phyloP scores from a whole-genome alignment of 2,888 invertebrate species.

The Sphaerophoria rueppellii region DNA sequence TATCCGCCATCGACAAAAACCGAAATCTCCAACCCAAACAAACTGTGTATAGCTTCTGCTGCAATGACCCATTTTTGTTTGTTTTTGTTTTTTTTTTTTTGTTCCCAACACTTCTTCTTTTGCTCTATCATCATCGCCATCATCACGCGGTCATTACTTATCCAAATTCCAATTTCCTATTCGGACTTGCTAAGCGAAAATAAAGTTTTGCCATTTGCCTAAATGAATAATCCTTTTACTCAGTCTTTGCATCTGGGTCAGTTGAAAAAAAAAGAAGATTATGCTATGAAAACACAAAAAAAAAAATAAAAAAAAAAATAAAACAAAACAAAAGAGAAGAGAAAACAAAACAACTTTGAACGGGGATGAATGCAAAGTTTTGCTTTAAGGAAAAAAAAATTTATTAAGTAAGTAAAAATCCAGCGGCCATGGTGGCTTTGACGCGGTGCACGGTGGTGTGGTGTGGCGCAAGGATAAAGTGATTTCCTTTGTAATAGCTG shows the following conservation, averaged over 20 bases:
- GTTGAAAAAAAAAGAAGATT: conserved; percentile 35
- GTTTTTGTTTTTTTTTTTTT: neutral
- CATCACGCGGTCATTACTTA: conserved; percentile 67
- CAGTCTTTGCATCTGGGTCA: conserved; percentile 49
- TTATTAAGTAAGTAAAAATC: conserved; percentile 6
- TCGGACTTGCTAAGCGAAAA: conserved; percentile 65
- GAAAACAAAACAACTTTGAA: neutral
- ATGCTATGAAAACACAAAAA: conserved; percentile 3
- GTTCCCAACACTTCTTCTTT: conserved; percentile 44
- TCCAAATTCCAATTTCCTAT: conserved; percentile 41
- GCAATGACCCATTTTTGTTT: conserved; percentile 43
- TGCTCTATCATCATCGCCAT: conserved; percentile 42
- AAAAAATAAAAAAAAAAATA: neutral
- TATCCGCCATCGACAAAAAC: too few relatives aligned
- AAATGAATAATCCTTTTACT: conserved; percentile 68
- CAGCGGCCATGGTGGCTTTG: conserved; percentile 6
- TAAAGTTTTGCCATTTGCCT: conserved; percentile 71
- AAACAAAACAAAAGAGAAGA: conserved; percentile 5
- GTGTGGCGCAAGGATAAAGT: conserved; percentile 62
- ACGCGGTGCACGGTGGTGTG: too few relatives aligned
- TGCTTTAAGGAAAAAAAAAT: neutral
- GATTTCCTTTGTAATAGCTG: conserved; percentile 51
- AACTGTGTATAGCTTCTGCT: conserved; percentile 8
- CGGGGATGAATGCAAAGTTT: conserved; percentile 9
- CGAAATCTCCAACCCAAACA: conserved; percentile 8